Percentiles rank a stretch among this genome's conserved stretches.
Conservation (phyloP, 2,888 invertebrate species). For the Noctua pronuba region DNA sequence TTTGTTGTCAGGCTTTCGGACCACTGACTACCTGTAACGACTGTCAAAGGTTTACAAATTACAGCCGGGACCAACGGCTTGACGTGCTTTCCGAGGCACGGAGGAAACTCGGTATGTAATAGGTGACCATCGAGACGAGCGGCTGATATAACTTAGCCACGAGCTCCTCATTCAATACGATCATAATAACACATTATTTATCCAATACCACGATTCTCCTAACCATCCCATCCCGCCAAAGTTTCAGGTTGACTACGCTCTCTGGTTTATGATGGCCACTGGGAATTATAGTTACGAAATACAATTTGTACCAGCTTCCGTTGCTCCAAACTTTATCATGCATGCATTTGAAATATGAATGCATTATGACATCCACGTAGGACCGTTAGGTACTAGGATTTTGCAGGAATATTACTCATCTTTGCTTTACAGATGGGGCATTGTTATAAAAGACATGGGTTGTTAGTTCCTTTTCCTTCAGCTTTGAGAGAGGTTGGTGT, state of each 20-base stretch:
- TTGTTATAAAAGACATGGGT: slow-evolving; percentile 14
- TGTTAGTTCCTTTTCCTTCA: not conserved
- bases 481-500: not conserved
- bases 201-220: not conserved
- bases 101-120: too few relatives aligned
- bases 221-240: slow-evolving; percentile 5
- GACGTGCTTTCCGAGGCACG: too few relatives aligned
- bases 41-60: too few relatives aligned
- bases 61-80: too few relatives aligned
- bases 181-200: slow-evolving; percentile 10
- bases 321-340: slow-evolving; percentile 62
- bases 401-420: slow-evolving; percentile 22
- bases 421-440: slow-evolving; percentile 22
- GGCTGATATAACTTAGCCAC: too few relatives aligned
- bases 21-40: too few relatives aligned
- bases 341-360: slow-evolving; percentile 58
- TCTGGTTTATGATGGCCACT: slow-evolving; percentile 59
- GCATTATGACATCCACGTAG: slow-evolving; percentile 43
- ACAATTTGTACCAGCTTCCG: slow-evolving; percentile 64
- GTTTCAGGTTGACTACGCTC: slow-evolving; percentile 53
- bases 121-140: too few relatives aligned
- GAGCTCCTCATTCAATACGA: not conserved
- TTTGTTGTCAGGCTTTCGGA: too few relatives aligned
- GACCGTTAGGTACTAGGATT: slow-evolving; percentile 7
- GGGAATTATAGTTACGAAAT: slow-evolving; percentile 64